Conservation (phyloP, 2,113 vertebrate species). For the Indicator indicator region DNA sequence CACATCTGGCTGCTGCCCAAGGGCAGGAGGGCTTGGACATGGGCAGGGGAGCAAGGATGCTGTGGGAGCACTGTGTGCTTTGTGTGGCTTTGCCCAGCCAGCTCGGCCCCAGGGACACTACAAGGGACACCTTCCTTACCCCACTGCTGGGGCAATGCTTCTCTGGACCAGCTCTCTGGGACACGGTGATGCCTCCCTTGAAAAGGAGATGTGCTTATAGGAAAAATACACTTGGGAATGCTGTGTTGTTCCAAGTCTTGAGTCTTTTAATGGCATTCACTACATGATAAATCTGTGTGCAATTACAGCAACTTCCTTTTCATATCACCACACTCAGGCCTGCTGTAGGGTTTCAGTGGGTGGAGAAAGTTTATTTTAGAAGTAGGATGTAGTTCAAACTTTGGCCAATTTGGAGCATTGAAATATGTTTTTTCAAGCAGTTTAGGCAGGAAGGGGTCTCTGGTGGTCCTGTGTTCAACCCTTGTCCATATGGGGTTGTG, state of each 20-base stretch:
- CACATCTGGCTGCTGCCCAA: not conserved
- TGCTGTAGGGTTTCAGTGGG: not conserved
- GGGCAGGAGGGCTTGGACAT: not conserved
- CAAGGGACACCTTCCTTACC: not conserved
- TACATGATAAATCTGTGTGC: not conserved
- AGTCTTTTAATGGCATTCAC: not conserved
- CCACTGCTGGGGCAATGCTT: not conserved
- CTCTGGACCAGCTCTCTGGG: not conserved
- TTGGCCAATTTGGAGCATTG: not conserved
- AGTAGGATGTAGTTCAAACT: not conserved
- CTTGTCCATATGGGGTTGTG: accelerated
- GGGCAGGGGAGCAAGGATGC: not conserved
- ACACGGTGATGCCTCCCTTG: not conserved
- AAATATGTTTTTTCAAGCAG: not conserved
- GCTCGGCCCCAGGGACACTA: accelerated
- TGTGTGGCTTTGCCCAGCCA: not conserved
- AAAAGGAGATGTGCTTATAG: not conserved
- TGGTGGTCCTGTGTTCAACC: not conserved
- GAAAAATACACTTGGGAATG: not conserved
- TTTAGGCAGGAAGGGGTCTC: not conserved
- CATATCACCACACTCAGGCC: not conserved
- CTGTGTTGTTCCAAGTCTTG: not conserved
- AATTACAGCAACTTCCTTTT: not conserved
- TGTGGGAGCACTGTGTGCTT: not conserved
- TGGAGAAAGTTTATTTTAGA: not conserved